These are phyloP conservation scores for Clangula hyemalis DNA, from an alignment of 2,797 vertebrate genomes.

Conservation along the genomic window DNA sequence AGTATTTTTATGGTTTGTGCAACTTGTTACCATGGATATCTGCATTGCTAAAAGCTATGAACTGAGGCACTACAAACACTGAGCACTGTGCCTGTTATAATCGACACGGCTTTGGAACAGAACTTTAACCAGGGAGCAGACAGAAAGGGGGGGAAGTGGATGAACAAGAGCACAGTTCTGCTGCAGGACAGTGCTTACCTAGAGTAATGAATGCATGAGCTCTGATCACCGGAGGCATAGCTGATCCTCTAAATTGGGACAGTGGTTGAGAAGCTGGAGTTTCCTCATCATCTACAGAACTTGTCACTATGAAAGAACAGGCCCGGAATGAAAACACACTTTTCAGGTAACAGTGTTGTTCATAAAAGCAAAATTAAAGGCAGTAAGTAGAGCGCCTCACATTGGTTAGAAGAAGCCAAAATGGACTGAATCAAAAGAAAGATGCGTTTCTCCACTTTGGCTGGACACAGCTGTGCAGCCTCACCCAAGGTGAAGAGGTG, in stretches of 20 bases:
- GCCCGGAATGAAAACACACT: not conserved
- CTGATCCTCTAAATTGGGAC: conserved; percentile 84
- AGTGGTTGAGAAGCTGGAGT: conserved; percentile 76
- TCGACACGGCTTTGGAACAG: not conserved
- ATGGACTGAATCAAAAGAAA: conserved; percentile 92
- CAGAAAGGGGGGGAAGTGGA: not conserved
- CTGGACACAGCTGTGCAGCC: conserved; percentile 88
- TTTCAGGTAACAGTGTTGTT: not conserved
- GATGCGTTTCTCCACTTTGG: conserved; percentile 82
- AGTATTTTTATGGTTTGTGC: not conserved
- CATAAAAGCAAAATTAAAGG: not conserved
- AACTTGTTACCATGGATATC: conserved; percentile 38
- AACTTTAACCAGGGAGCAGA: not conserved
- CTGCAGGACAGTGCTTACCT: conserved; percentile 75
- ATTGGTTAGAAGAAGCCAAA: conserved; percentile 79
- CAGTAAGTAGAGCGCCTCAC: conserved; percentile 70
- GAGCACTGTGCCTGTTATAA: not conserved
- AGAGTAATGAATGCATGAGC: conserved; percentile 92
- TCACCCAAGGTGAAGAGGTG: conserved; percentile 92
- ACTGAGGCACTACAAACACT: not conserved
- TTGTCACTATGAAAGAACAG: conserved; percentile 6
- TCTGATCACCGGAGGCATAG: conserved; percentile 84
- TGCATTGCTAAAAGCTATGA: not conserved
- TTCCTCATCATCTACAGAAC: conserved; percentile 52
- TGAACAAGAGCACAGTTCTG: rapidly evolving